Evolutionary conservation across 1,140 invertebrate genomes (phyloP).

Genomic region (Galendromus occidentalis): DNA sequence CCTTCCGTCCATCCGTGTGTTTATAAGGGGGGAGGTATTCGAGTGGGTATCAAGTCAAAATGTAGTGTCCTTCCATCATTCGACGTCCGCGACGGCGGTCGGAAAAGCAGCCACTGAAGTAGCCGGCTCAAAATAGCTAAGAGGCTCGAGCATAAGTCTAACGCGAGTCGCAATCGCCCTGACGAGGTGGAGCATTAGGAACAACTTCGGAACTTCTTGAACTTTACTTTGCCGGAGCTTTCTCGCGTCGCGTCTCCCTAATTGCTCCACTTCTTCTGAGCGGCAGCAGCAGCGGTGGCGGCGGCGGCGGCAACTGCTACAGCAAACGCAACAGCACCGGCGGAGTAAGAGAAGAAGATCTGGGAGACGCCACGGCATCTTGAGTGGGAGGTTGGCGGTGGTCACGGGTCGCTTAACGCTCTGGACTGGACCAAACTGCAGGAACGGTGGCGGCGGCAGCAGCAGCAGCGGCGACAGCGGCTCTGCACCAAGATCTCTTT

Average conservation of each 20-base stretch:
- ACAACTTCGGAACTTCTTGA: too few relatives aligned
- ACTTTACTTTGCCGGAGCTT: too few relatives aligned
- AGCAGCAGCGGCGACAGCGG: not conserved
- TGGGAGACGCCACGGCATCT: not conserved
- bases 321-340: not conserved
- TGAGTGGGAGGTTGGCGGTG: conserved; percentile 8
- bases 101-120: too few relatives aligned
- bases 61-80: too few relatives aligned
- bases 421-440: not conserved
- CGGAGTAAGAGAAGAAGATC: not conserved
- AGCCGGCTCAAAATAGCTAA: too few relatives aligned
- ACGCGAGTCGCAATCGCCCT: too few relatives aligned
- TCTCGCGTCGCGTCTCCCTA: not conserved
- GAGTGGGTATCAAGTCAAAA: too few relatives aligned
- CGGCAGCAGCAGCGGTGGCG: not conserved
- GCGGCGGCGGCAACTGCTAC: not conserved
- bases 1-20: too few relatives aligned
- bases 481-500: not conserved
- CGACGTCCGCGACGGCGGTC: too few relatives aligned
- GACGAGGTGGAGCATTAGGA: too few relatives aligned
- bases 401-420: conserved; percentile 3
- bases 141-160: too few relatives aligned
- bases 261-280: conserved; percentile 8
- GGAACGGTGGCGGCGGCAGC: not conserved
- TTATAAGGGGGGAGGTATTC: too few relatives aligned